Base-by-base conservation (phyloP, 2,888 invertebrate genomes). In the Nebria brevicollis region DNA sequence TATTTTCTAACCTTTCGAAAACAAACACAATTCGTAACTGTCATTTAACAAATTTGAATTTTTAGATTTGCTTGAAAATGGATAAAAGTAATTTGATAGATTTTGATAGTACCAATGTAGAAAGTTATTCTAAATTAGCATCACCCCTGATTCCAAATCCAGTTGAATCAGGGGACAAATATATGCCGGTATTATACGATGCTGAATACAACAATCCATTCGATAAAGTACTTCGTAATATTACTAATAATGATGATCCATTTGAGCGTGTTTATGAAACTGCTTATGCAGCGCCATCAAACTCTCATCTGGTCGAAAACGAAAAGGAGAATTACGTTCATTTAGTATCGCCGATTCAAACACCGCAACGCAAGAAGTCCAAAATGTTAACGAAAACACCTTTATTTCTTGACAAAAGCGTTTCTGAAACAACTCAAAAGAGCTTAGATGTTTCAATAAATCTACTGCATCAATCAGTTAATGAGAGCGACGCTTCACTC, bases 231-330 rank as follows among this genome's bases (percentile, higher is more conserved):
- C 34, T 79, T n/a, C 74, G 74, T 34, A 79, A 41, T 26, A 42
- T 79, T 20, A 26, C 68, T 4, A 79, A 74, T 73, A 78, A 73
- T 74, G 75, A 79, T 74, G 79, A 74, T 79, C 79, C 74, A 74
- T 79, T 79, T 66, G 79, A 79, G n/a, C 66, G 66, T 42, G 70
- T 34, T 20, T 66, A 11, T 66, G 66, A 66, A 11, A 66, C 15
- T 66, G 66, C 66, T 8, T 66, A 66, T 66, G 11, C 25, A 26
- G 8, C 65, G n/a, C 10, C 20, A 20, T 54, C 79, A 26, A 41
- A 73, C 6, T 72, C 6, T 25, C 13, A 25, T 41, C 2, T 65
- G 43, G 7, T 25, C 3, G 15, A 26, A 77, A 64, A 65, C 13
- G 75, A 75, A 66, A 79, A 79, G 43, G 79, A 79, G 42, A 79